Evolutionary conservation across 1,140 invertebrate genomes (phyloP).

Genomic region (Saccostrea cuccullata): DNA sequence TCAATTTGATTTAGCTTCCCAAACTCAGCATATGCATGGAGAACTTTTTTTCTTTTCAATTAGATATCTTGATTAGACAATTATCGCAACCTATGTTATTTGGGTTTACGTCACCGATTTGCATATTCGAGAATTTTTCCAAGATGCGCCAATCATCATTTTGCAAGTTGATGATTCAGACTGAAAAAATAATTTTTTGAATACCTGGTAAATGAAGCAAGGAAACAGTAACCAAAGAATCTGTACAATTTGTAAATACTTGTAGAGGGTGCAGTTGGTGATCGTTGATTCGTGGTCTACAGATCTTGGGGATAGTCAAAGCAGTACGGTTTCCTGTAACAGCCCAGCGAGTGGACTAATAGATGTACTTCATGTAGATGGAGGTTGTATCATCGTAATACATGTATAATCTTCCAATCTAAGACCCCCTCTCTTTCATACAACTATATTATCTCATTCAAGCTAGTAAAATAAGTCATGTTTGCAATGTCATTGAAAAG

Average conservation of each 20-base stretch:
- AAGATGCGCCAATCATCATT: neutral
- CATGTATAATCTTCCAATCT: neutral
- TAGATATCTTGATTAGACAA: neutral
- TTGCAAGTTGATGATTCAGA: neutral
- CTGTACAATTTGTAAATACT: neutral
- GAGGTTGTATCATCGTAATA: slow-evolving; percentile 43
- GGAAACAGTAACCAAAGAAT: neutral
- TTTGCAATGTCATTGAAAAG: no score
- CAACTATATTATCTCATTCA: neutral
- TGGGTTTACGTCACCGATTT: neutral
- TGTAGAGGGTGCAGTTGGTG: slow-evolving; percentile 65
- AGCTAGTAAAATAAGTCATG: no score
- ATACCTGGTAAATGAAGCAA: neutral
- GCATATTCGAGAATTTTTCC: neutral
- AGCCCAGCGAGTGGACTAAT: slow-evolving; percentile 55
- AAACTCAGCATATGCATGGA: neutral
- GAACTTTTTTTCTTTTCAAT: neutral
- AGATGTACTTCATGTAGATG: slow-evolving; percentile 54
- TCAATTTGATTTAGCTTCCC: neutral
- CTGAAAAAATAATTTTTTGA: no score
- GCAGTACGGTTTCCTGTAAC: slow-evolving; percentile 53
- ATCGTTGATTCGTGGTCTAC: neutral
- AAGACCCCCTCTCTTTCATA: neutral
- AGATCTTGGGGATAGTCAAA: slow-evolving; percentile 53
- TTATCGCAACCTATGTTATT: neutral